Evolutionary conservation across 2,113 vertebrate species (phyloP).

Genomic region (Mesembrinibis cayennensis): DNA sequence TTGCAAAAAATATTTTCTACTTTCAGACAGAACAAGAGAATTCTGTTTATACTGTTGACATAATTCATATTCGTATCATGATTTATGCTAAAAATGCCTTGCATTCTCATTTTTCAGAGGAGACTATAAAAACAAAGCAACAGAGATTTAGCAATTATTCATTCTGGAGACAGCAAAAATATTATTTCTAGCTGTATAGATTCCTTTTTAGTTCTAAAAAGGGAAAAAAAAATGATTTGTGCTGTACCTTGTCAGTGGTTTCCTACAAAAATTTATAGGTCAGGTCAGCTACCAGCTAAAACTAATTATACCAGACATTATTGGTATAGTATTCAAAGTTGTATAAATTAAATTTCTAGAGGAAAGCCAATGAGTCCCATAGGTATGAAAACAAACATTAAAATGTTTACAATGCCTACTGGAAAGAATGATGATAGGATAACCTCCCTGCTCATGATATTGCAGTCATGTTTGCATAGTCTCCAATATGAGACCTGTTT

Average conservation of each 20-base stretch:
- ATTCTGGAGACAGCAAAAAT: not conserved
- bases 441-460: not conserved
- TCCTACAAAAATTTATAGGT: not conserved
- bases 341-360: conserved; percentile 11
- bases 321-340: not conserved
- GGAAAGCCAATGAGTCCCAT: not conserved
- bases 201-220: not conserved
- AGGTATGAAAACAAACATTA: not conserved
- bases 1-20: not conserved
- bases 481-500: not conserved
- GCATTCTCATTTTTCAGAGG: not conserved
- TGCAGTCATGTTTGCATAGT: not conserved
- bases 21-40: not conserved
- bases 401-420: not conserved
- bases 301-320: not conserved
- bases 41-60: not conserved
- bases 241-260: not conserved
- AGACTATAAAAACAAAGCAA: not conserved
- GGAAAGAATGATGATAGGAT: not conserved
- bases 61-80: not conserved
- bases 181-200: not conserved
- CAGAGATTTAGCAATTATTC: not conserved
- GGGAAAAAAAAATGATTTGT: not conserved
- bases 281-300: not conserved
- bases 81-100: not conserved